Evolutionary conservation across 2,888 invertebrate species (phyloP), one percentile per base, ranked within the genome.

Genomic region (Sipha maydis): DNA sequence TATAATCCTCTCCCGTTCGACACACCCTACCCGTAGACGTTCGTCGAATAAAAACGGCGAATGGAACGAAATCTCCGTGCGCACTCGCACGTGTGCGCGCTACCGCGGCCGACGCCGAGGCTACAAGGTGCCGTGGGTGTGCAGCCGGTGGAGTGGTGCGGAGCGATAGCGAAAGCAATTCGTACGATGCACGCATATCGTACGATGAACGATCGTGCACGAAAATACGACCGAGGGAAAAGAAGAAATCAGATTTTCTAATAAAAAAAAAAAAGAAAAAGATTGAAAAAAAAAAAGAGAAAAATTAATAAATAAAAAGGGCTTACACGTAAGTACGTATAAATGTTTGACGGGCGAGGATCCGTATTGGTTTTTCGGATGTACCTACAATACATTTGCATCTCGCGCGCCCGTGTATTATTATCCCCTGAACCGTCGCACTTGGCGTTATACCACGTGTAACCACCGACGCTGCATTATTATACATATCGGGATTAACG

Each of bases 11-110:
- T n/a, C n/a, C n/a, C n/a, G n/a, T n/a, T n/a, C 11, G 4, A 17
- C 19, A 2, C 7, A 17, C 54, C 54, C 31, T 61, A 56, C 61
- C 17, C 61, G 38, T 61, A 61, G 61, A n/a, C n/a, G 38, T 38
- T 38, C 34, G 61, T 61, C 34, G 79, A 56, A 79, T 79, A 79
- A 79, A 79, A 38, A 38, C 34, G 61, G 80, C 80, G 38, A 80
- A 80, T 80, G 67, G 80, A 80, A 80, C 80, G 80, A 80, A 61
- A 67, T 80, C 14, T n/a, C 11, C 8, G 3, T 69, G 28, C 28
- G 11, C 69, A 31, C n/a, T 9, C 8, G 8, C 56, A 7, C 56
- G 21, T 5, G 21, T 56, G 21, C 56, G 21, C 5, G 3, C 48
- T 14, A 48, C 48, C 2, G 25, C 61, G 25, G n/a, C 67, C n/a